These are phyloP conservation scores for Mormyrus lacerda DNA, from an alignment of 2,113 vertebrate species.

Conservation along the genomic window DNA sequence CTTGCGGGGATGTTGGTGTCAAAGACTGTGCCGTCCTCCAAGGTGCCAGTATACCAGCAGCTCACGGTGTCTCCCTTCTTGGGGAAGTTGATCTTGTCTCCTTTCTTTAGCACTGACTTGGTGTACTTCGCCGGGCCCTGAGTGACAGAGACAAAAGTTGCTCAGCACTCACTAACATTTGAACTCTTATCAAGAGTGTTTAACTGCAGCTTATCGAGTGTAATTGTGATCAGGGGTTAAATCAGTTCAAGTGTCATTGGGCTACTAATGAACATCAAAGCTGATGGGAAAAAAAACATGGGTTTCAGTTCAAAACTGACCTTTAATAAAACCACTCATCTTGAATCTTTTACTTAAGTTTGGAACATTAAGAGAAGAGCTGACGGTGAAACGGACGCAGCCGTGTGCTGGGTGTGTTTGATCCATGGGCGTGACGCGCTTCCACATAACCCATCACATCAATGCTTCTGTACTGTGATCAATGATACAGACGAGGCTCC, in stretches of 20 bases:
- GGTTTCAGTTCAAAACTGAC: neutral
- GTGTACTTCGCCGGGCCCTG: slow-evolving; percentile 86
- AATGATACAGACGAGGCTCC: neutral
- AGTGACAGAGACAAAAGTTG: neutral
- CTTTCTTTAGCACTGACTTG: slow-evolving; percentile 84
- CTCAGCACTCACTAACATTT: neutral
- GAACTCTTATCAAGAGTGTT: neutral
- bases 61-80: slow-evolving; percentile 90
- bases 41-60: slow-evolving; percentile 90
- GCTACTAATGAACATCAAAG: neutral
- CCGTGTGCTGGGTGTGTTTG: neutral
- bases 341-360: neutral
- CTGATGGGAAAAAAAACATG: neutral
- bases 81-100: slow-evolving; percentile 88
- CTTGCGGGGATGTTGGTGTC: slow-evolving; percentile 84
- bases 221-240: neutral
- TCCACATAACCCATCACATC: neutral
- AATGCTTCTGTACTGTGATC: neutral
- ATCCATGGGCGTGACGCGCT: neutral
- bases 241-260: neutral
- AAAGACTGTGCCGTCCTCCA: slow-evolving; percentile 92
- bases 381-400: neutral
- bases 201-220: neutral
- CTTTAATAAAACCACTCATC: neutral
- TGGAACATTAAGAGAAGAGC: neutral